These are phyloP conservation scores for Alethe castanea DNA, from an alignment of 2,113 vertebrate genomes.

Conservation along the genomic window DNA sequence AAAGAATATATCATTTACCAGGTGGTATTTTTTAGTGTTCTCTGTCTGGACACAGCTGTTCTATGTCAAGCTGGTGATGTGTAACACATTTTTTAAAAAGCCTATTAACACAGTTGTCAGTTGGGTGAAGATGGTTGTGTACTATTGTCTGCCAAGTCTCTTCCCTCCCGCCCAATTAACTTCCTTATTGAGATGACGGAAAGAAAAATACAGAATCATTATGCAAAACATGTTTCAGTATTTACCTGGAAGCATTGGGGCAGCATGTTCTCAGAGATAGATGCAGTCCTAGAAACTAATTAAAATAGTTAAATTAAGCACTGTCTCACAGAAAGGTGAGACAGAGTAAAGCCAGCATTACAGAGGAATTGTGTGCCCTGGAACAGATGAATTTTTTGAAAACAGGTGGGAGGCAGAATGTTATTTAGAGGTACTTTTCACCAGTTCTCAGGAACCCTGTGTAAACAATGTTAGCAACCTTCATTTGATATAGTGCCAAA, in stretches of 20 bases:
- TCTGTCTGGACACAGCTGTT: conserved; percentile 47
- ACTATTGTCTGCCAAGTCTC: conserved; percentile 60
- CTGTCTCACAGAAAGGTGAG: background rate
- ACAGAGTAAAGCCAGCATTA: background rate
- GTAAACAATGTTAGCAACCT: background rate
- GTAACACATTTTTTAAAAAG: conserved; percentile 59
- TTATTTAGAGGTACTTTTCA: background rate
- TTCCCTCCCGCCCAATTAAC: background rate
- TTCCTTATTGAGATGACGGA: conserved; percentile 56
- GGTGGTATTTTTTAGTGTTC: conserved; percentile 41
- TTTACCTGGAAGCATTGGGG: conserved; percentile 59
- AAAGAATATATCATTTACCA: conserved; percentile 22
- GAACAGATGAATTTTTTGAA: background rate
- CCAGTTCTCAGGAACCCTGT: background rate
- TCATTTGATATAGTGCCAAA: conserved; percentile 12
- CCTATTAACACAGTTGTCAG: conserved; percentile 39
- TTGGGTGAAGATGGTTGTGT: conserved; percentile 49
- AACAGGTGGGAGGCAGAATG: background rate
- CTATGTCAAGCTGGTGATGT: conserved; percentile 51
- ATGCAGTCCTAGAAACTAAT: background rate
- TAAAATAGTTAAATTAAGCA: background rate
- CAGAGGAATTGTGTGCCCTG: background rate
- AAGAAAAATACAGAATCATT: conserved; percentile 48
- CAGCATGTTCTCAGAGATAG: conserved; percentile 4
- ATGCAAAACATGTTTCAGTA: conserved; percentile 23